phyloP scores from a whole-genome alignment of 2,113 vertebrate species.

The Pongo pygmaeus region DNA sequence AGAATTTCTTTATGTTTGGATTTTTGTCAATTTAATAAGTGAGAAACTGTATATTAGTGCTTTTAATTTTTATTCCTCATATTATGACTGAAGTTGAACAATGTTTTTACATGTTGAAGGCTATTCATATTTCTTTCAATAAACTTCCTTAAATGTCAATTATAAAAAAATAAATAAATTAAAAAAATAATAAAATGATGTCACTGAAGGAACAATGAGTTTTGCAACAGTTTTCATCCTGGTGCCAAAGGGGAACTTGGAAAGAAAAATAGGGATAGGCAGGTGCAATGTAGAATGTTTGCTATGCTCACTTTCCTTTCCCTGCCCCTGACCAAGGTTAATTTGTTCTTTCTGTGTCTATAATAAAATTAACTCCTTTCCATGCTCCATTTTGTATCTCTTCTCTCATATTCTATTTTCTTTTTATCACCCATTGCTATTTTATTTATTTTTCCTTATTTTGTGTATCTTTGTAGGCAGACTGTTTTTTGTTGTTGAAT shows the following conservation, averaged over 20 bases:
- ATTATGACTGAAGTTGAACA: not conserved
- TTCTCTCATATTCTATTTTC: not conserved
- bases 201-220: not conserved
- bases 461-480: not conserved
- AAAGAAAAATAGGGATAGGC: not conserved
- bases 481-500: not conserved
- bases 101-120: not conserved
- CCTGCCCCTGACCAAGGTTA: too few species aligned
- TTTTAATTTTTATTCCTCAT: conserved; percentile 2
- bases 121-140: not conserved
- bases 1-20: not conserved
- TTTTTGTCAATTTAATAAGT: not conserved
- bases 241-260: not conserved
- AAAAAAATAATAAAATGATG: not conserved
- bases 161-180: not conserved
- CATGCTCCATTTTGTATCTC: not conserved
- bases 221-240: not conserved
- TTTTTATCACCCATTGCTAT: not conserved
- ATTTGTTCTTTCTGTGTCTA: not conserved
- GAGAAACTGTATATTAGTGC: not conserved
- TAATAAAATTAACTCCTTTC: not conserved
- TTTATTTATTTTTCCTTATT: not conserved
- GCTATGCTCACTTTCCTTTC: too few species aligned
- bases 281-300: accelerated
- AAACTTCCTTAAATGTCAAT: not conserved